Conservation (phyloP, 2,797 vertebrate species). For the Xerus rutilus region DNA sequence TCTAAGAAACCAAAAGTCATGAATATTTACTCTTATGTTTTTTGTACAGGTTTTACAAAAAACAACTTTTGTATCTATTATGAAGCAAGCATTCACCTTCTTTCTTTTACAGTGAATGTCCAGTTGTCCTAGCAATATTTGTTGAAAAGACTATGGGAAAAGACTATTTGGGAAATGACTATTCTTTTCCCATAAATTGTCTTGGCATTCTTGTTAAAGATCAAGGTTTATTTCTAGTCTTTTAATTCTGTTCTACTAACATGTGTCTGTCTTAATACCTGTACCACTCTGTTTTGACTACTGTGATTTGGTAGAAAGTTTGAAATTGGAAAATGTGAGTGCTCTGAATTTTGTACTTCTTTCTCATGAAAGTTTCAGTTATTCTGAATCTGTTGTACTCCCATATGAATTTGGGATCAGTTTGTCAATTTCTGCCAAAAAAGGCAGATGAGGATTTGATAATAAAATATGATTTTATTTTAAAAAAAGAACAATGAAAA, state of each 20-base stretch:
- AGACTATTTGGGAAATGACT: background rate
- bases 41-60: background rate
- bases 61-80: background rate
- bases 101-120: background rate
- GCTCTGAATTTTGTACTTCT: background rate
- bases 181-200: background rate
- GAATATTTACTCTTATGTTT: slow-evolving; percentile 10
- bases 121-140: background rate
- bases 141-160: background rate
- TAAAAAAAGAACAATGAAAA: background rate
- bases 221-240: background rate
- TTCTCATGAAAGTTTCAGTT: background rate
- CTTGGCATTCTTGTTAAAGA: background rate
- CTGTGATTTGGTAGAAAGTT: background rate
- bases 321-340: background rate
- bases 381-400: background rate
- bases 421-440: slow-evolving; percentile 23
- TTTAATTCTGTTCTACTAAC: background rate
- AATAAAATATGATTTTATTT: background rate
- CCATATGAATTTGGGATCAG: background rate
- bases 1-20: background rate
- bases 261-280: background rate
- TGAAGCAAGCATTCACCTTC: background rate
- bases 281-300: background rate
- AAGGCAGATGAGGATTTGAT: background rate